Percentiles rank a stretch among this genome's conserved stretches.
Conservation (phyloP, 2,113 vertebrate genomes). For the Harpagus bidentatus region DNA sequence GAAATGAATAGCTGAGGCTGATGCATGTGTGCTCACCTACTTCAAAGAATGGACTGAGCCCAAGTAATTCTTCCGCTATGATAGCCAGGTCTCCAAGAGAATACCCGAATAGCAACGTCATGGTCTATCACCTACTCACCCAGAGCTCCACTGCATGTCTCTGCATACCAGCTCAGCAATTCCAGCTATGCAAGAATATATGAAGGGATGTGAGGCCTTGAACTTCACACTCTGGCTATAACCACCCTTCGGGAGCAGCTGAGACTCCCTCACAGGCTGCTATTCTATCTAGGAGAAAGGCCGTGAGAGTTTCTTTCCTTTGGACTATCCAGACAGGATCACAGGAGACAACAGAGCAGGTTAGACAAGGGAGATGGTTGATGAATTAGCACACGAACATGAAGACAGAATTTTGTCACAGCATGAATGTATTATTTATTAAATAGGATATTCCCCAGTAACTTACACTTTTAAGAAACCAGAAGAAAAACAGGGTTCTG, state of each 20-base stretch:
- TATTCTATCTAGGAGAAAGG: neutral
- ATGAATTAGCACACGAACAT: neutral
- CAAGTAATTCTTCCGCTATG: neutral
- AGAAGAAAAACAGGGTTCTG: neutral
- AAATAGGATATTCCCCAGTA: neutral
- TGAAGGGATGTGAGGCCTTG: neutral
- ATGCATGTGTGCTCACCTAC: fast-evolving
- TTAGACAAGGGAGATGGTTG: neutral
- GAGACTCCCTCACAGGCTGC: neutral
- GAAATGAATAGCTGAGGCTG: neutral
- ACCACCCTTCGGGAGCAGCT: neutral
- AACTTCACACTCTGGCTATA: neutral
- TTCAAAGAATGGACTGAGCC: neutral
- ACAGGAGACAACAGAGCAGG: neutral
- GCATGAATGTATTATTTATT: neutral
- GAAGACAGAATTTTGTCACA: neutral
- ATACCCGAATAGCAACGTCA: neutral
- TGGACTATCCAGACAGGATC: neutral
- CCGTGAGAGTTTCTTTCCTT: neutral
- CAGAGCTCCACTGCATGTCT: neutral
- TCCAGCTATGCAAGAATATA: neutral
- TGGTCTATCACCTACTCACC: neutral
- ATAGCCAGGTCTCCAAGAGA: neutral
- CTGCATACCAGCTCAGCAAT: neutral
- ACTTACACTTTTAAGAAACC: neutral